These are phyloP conservation scores for Nesogale talazaci DNA, from an alignment of 2,113 vertebrate species.

Conservation along the genomic window DNA sequence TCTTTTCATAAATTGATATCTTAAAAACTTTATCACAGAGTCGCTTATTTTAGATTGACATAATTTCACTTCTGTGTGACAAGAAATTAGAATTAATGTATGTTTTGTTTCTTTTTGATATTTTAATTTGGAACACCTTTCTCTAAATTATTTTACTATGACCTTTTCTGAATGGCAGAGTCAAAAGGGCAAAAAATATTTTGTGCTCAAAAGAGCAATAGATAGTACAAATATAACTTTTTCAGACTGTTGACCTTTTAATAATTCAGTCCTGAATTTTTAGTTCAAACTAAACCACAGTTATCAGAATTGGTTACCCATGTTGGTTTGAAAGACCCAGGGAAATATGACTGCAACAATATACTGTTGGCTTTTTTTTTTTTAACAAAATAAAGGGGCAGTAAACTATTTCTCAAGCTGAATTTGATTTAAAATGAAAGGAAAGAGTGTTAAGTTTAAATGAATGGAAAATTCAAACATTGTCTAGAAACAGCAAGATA, in stretches of 20 bases:
- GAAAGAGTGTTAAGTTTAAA: background rate
- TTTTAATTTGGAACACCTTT: conserved; percentile 32
- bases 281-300: conserved; percentile 41
- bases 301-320: background rate
- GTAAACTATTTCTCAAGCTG: background rate
- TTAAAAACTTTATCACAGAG: background rate
- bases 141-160: conserved; percentile 29
- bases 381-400: background rate
- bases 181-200: background rate
- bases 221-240: conserved; percentile 2
- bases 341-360: background rate
- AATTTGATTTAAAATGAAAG: conserved; percentile 26
- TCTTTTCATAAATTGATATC: background rate
- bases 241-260: conserved; percentile 10
- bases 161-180: conserved; percentile 44
- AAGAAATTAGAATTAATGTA: background rate
- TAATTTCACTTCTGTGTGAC: background rate
- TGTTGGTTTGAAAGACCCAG: background rate
- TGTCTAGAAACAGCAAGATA: background rate
- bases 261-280: conserved; percentile 44
- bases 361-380: background rate
- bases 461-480: conserved; percentile 9
- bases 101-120: conserved; percentile 25
- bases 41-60: background rate
- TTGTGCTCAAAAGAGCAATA: background rate